Evolutionary conservation across 1,140 invertebrate genomes (phyloP).

Genomic region (Phymorhynchus buccinoides): DNA sequence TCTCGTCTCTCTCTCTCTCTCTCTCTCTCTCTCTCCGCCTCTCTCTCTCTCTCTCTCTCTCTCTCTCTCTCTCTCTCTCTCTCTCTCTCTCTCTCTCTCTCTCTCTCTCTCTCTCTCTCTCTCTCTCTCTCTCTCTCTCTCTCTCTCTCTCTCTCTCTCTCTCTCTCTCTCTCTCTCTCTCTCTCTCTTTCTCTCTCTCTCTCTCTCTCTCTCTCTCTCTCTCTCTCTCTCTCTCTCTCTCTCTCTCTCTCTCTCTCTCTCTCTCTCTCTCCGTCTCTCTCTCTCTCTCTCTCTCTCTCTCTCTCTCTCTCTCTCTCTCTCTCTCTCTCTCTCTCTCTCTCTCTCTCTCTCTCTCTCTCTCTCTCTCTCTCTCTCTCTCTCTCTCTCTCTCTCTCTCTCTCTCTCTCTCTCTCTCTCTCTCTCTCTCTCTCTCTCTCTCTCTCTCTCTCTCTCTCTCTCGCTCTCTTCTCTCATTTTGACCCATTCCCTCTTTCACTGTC

Average conservation of each 20-base stretch:
- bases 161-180: slow-evolving; percentile 21
- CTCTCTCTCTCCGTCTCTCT: neutral
- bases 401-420: slow-evolving; percentile 22
- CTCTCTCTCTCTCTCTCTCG: slow-evolving; percentile 11
- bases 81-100: slow-evolving; percentile 28
- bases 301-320: slow-evolving; percentile 14
- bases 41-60: slow-evolving; percentile 6
- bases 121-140: neutral
- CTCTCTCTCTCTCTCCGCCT: slow-evolving; percentile 13
- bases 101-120: slow-evolving; percentile 4
- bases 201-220: neutral
- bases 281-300: slow-evolving; percentile 16
- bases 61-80: slow-evolving; percentile 27
- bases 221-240: neutral
- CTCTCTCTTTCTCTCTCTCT: neutral
- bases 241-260: slow-evolving; percentile 9
- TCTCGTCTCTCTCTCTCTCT: neutral
- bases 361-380: neutral
- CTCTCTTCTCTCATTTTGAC: neutral
- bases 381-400: slow-evolving; percentile 10
- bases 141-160: slow-evolving; percentile 22
- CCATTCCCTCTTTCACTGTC: neutral
- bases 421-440: slow-evolving; percentile 5
- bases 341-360: slow-evolving; percentile 28
- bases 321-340: slow-evolving; percentile 28